These are phyloP conservation scores for Pangasius macronema DNA, from an alignment of 2,797 vertebrate species.

Conservation along the genomic window DNA sequence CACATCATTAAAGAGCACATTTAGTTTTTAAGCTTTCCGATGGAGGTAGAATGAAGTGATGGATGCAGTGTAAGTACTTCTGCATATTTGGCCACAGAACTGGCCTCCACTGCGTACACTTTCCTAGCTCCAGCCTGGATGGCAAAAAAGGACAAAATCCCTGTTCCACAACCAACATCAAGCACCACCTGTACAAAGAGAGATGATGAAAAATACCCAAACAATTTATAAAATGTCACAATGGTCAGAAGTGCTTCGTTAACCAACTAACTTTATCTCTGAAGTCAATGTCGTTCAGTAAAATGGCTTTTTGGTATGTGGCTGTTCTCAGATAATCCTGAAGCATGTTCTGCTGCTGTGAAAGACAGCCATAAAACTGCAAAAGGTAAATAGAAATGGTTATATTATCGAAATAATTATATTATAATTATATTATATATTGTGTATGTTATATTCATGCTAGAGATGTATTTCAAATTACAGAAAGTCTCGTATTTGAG, in stretches of 20 bases:
- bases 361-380: constrained; percentile 79
- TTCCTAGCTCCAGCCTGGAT: constrained; percentile 73
- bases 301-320: constrained; percentile 79
- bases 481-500: not conserved
- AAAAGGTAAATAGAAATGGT: not conserved
- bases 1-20: not conserved
- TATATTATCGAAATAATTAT: not conserved
- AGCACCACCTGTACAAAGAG: constrained; percentile 69
- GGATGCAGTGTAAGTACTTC: constrained; percentile 58
- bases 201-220: not conserved
- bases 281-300: constrained; percentile 79
- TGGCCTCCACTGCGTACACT: constrained; percentile 71
- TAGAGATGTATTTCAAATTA: not conserved
- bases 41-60: not conserved
- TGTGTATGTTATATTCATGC: not conserved
- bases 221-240: not conserved
- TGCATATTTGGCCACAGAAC: constrained; percentile 64
- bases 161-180: constrained; percentile 73
- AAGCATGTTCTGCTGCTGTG: constrained; percentile 80
- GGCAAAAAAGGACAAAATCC: constrained; percentile 73
- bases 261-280: constrained; percentile 71
- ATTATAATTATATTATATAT: not conserved
- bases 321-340: constrained; percentile 79
- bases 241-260: not conserved
- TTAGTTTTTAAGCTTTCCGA: not conserved